A percentile compares a stretch with the other conserved stretches of the same genome.
Conservation (phyloP, 2,113 vertebrate species). For the Perca schrenkii region DNA sequence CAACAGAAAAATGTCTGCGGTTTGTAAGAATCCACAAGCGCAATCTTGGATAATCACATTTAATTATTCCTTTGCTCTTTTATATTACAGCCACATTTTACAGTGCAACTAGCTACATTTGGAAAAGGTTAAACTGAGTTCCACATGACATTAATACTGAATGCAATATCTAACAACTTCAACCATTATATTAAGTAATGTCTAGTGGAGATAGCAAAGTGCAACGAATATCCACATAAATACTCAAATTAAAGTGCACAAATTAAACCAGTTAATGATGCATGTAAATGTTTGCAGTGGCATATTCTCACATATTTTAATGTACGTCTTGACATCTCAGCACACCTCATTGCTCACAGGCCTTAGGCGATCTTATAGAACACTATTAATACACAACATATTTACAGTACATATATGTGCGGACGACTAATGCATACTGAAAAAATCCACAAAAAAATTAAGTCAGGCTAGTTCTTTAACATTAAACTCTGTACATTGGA, state of each 20-base stretch:
- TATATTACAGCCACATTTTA: conserved; percentile 17
- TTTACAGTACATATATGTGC: not conserved
- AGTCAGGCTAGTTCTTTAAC: not conserved
- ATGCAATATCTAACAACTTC: not conserved
- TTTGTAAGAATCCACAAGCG: conserved; percentile 31
- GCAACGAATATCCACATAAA: conserved; percentile 11
- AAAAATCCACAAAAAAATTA: not conserved
- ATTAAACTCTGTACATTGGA: conserved; percentile 2
- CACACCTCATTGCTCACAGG: conserved; percentile 3
- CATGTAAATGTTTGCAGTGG: not conserved
- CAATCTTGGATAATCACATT: conserved; percentile 27
- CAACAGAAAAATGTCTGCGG: not conserved
- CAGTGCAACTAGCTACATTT: not conserved
- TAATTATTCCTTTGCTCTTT: conserved; percentile 33
- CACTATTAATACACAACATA: conserved; percentile 1
- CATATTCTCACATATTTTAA: conserved; percentile 19
- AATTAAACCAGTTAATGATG: conserved; percentile 21
- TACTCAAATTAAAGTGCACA: not conserved
- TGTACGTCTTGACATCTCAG: not conserved
- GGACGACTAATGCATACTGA: not conserved
- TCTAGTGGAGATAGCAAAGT: not conserved
- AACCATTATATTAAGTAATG: not conserved
- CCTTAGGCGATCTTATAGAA: not conserved
- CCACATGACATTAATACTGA: not conserved
- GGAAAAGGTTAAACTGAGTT: conserved; percentile 7